Percentiles rank a stretch among this genome's conserved stretches.
phyloP scores from a whole-genome alignment of 2,113 vertebrate genomes.

The Cinclus mexicanus region DNA sequence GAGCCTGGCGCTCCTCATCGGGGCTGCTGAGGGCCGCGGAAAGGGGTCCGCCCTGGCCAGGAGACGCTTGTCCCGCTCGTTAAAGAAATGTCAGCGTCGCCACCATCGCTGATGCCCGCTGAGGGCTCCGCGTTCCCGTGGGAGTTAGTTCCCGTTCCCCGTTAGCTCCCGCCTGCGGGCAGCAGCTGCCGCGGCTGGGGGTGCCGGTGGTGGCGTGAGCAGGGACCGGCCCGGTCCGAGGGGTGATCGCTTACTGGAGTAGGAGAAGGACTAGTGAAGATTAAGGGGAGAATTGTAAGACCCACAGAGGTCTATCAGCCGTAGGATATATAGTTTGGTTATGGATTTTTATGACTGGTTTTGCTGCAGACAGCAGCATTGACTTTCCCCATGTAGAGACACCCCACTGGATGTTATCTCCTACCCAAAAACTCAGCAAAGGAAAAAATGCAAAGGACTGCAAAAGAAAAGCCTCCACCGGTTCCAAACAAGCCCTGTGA shows the following conservation, averaged over 20 bases:
- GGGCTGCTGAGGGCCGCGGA: not conserved
- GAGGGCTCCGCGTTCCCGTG: rapidly evolving
- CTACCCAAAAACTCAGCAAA: not conserved
- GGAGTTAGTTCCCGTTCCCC: not conserved
- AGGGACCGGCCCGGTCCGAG: no score
- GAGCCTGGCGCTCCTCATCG: not conserved
- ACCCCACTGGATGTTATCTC: rapidly evolving
- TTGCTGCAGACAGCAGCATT: not conserved
- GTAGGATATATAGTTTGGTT: not conserved
- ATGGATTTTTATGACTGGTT: not conserved
- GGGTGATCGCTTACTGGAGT: not conserved
- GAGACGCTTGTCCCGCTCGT: rapidly evolving
- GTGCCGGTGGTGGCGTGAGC: not conserved
- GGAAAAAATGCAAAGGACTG: not conserved
- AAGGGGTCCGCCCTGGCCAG: not conserved
- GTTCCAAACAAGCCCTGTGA: not conserved
- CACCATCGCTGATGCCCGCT: rapidly evolving
- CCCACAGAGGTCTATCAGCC: rapidly evolving
- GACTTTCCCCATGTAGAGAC: no score
- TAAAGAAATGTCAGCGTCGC: not conserved
- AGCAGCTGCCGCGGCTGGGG: not conserved
- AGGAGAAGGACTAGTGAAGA: not conserved
- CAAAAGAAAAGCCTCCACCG: not conserved
- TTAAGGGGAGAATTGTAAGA: not conserved
- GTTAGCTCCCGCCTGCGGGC: not conserved